Percentiles rank a stretch among this genome's conserved stretches.
These are phyloP conservation scores for Echinometra lucunter DNA, from an alignment of 53 echinoderm and acorn worm genomes.

Conservation along the genomic window DNA sequence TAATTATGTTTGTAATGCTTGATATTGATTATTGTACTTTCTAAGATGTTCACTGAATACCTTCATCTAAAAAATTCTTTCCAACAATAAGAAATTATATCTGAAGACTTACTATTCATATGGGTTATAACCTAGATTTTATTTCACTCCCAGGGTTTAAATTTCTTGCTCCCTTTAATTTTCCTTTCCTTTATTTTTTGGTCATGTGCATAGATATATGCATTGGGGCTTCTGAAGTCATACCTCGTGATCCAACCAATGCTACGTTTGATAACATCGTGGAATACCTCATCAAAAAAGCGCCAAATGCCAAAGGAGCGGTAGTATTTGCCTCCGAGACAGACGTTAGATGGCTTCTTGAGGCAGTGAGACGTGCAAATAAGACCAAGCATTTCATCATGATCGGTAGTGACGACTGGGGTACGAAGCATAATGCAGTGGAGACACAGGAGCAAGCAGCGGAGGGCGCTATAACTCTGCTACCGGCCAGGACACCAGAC, in stretches of 20 bases:
- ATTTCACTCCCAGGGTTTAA: not conserved
- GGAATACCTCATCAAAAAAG: constrained; percentile 70
- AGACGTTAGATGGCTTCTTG: constrained; percentile 83
- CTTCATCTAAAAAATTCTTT: not conserved
- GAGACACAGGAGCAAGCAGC: constrained; percentile 79
- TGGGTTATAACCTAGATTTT: not conserved
- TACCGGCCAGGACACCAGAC: constrained; percentile 84
- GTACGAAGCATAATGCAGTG: constrained; percentile 90
- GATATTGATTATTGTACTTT: too few species aligned
- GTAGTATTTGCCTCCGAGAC: constrained; percentile 94
- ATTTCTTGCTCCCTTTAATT: not conserved
- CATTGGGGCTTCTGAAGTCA: constrained; percentile 85
- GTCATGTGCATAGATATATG: constrained; percentile 78
- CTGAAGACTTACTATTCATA: not conserved
- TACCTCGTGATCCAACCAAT: constrained; percentile 80
- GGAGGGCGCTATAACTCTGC: constrained; percentile 93
- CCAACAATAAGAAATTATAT: not conserved
- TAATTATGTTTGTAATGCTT: too few species aligned
- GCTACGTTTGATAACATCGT: constrained; percentile 83
- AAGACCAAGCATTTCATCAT: constrained; percentile 89
- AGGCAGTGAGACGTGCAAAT: constrained; percentile 86
- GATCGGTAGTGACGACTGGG: constrained; percentile 99
- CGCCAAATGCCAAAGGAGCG: constrained; percentile 81
- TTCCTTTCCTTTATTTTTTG: not conserved
- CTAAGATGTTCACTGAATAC: not conserved